Base-by-base conservation (phyloP, 2,797 vertebrate genomes). In the Melanogrammus aeglefinus region DNA sequence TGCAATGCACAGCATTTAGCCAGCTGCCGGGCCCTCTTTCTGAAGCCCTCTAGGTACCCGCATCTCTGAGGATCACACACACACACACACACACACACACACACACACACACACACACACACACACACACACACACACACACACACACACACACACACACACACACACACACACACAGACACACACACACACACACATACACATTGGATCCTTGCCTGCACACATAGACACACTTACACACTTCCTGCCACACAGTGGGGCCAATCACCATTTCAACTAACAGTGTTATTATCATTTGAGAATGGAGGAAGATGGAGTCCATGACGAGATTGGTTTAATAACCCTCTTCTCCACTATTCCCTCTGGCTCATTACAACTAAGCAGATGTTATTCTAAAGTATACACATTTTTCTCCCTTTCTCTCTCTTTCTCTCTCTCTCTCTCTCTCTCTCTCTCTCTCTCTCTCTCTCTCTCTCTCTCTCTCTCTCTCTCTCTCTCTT, bases 321-420 rank as follows among this genome's bases (percentile, higher is more conserved):
- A n/a, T 24, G 71, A 76, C 38, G 33, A 74, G 74, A 83, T 81
- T 77, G 77, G 79, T 79, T 74, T 82, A 91, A 91, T 90, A 81
- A 86, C 77, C 70, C 33, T 7, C 41, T 75, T 81, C 82, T 31
- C 79, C 82, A 76, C 81, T 84, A 76, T 63, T 84, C 84, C 83
- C 90, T 86, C 84, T 78, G 85, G 8, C 78, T 89, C 80, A 87
- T 89, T 88, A 88, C 24, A 66, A 47, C 47, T 3, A 4, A 12
- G 24, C 77, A 76, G 39, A 66, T 80, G 74, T 83, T 77, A 71
- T 51, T 41, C 27, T 75, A 35, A 81, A 72, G n/a, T 1, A 5
- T n/a, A 27, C 63, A 27, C 63, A 27, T 66, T 10, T 66, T 7
- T 66, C 9, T 8, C 21, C 7, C n/a, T 57, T 1, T 47, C 6